Evolutionary conservation across 1,140 invertebrate genomes (phyloP), one percentile per base, ranked within the genome.

Genomic region (Pemphigus obesinymphae): DNA sequence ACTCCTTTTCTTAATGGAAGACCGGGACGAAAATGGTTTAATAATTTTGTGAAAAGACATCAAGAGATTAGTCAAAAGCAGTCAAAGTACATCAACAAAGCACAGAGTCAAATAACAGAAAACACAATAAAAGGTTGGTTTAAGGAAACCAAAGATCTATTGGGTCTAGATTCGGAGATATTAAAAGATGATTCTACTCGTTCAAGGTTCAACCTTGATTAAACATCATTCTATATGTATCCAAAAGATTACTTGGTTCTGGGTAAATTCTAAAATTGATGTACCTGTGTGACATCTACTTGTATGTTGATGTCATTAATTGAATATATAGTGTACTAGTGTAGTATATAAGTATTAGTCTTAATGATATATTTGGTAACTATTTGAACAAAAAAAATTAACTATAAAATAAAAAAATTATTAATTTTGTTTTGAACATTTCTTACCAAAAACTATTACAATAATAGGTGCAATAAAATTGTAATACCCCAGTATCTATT

Each of bases 141-240:
- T 40, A 48, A 31, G 15, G 48, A 78, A 20, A 55, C 58, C 15
- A 50, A 55, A 55, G 5, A 55, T n/a, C n/a, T 55, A 15, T 48
- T 78, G 82, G 53, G 84, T 85, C 50, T 73, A 85, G n/a, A 82
- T 85, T 23, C 20, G 53, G 17, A 82, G 86, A 82, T 87, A 34
- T 81, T 85, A 13, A 31, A 85, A 73, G 83, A 86, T 80, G n/a
- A n/a, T n/a, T 84, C 85, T 4, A 83, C 43, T n/a, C 50, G 86
- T n/a, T n/a, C n/a, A 53, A 84, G 88, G n/a, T 17, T 88, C 86
- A 83, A 87, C 87, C 83, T 85, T 83, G 86, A 88, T 83, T 86
- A 88, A 82, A 85, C 83, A 17, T 85, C 83, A 11, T 87, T 88
- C 84, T 86, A 84, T 82, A 68, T 87, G 13, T 80, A 76, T 68